Conservation (phyloP, 2,888 invertebrate genomes). For the Dicyrtomina minuta region DNA sequence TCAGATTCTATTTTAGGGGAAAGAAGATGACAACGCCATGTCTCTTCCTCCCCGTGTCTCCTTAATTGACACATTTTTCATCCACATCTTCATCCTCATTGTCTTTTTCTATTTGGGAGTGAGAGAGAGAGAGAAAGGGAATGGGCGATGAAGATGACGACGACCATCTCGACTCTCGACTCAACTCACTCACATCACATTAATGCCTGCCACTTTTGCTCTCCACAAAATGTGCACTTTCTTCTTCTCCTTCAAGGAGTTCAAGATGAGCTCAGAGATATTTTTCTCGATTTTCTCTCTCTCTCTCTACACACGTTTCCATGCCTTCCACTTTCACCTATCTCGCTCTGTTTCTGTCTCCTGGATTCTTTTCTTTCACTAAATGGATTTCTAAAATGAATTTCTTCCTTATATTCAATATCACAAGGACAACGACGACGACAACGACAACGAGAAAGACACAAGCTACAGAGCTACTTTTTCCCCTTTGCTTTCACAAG, state of each 20-base stretch:
- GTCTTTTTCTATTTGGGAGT: constrained; percentile 32
- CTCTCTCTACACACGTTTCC: too few species aligned
- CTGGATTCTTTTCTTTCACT: constrained; percentile 8
- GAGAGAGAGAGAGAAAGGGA: constrained; percentile 6
- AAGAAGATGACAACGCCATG: constrained; percentile 33
- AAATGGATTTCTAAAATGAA: constrained; percentile 13
- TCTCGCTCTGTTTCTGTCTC: constrained; percentile 1
- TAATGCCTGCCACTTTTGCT: constrained; percentile 22
- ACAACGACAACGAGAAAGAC: too few species aligned
- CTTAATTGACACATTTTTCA: constrained; percentile 50
- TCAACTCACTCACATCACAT: too few species aligned
- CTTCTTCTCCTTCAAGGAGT: background rate
- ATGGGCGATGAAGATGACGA: too few species aligned
- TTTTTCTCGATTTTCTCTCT: constrained; percentile 5
- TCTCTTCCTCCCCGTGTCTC: constrained; percentile 35
- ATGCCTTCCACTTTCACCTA: background rate
- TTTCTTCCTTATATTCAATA: too few species aligned
- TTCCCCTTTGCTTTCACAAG: too few species aligned
- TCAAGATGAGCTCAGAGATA: background rate
- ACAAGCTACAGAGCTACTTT: too few species aligned
- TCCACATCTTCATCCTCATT: constrained; percentile 42
- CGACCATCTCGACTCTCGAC: too few species aligned
- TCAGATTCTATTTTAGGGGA: constrained; percentile 19
- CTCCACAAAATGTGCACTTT: constrained; percentile 31
- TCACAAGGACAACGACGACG: too few species aligned